Evolutionary conservation across 2,888 invertebrate genomes (phyloP).

Genomic region (Steromphala cineraria): DNA sequence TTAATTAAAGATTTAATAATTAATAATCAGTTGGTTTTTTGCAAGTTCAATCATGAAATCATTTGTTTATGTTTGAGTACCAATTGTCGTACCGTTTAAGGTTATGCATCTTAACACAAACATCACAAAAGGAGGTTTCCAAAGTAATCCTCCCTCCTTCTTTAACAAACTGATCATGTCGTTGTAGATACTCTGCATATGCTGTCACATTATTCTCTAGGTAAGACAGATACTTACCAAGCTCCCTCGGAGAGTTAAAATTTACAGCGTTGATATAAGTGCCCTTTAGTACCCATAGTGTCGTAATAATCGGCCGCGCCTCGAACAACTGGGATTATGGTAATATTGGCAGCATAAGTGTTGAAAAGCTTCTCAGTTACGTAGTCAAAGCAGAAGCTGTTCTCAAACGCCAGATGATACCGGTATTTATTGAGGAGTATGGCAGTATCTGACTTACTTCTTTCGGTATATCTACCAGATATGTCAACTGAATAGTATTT

Average conservation of each 20-base stretch:
- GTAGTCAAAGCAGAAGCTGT: not conserved
- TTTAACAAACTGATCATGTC: not conserved
- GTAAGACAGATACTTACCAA: not conserved
- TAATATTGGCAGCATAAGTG: not conserved
- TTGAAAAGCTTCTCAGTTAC: not conserved
- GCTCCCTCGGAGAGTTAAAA: not conserved
- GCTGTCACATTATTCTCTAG: not conserved
- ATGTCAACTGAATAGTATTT: not conserved
- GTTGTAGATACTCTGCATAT: not conserved
- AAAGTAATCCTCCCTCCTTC: not conserved
- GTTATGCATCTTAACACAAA: not conserved
- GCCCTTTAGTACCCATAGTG: not conserved
- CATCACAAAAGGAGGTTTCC: not conserved
- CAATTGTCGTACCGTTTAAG: not conserved
- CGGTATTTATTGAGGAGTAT: not conserved
- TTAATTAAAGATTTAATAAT: too few species aligned
- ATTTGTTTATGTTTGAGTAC: not conserved
- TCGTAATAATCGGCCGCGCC: not conserved
- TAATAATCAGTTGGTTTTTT: not conserved
- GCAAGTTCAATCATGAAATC: not conserved
- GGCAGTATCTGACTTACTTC: too few species aligned
- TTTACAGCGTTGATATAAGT: not conserved
- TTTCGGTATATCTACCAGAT: not conserved
- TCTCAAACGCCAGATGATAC: not conserved
- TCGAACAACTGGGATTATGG: not conserved